Evolutionary conservation across 2,797 vertebrate species (phyloP), one percentile per base, ranked within the genome.

Genomic region (Hyperoplus lanceolatus): DNA sequence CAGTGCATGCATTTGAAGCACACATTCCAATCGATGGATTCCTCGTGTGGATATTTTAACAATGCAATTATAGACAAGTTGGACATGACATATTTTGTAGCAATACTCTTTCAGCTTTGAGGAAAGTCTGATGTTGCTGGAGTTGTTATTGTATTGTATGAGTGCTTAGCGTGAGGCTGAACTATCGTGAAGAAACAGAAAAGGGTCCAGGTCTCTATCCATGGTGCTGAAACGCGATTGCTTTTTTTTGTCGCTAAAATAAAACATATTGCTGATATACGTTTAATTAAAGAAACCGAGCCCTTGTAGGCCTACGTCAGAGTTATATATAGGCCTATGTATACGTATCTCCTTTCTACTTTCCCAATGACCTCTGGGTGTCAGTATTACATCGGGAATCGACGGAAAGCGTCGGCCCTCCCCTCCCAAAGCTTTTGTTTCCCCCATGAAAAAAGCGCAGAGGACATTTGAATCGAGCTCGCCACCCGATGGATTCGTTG

Each of bases 331-430:
- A 42, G 21, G 29, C 29, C 29, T 29, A 29, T 29, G 3, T 29
- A 29, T 29, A 29, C 29, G 29, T 29, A 29, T 29, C 29, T n/a
- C 29, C 4, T 2, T 42, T 12, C 5, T 38, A 3, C 6, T 54
- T 48, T 21, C n/a, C 3, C 0, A 3, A 2, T n/a, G 4, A 53
- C 88, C 90, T 85, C 82, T 65, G 46, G 89, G 78, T 89, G 92
- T 90, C 92, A 89, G 77, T 83, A 75, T 88, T 83, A 85, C 56
- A 89, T 60, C 15, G 21, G 48, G 9, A 65, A 74, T 69, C 51
- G 4, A 1, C 1, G 12, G 0, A 10, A 0, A 3, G 7, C 2
- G 4, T 21, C 38, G 0, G n/a, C 57, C 83, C 62, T 75, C 81
- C 72, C 75, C 43, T 72, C 15, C 42, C 8, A 13, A 49, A 51